phyloP scores from a whole-genome alignment of 2,113 vertebrate species.

The Lampris megalopsis region DNA sequence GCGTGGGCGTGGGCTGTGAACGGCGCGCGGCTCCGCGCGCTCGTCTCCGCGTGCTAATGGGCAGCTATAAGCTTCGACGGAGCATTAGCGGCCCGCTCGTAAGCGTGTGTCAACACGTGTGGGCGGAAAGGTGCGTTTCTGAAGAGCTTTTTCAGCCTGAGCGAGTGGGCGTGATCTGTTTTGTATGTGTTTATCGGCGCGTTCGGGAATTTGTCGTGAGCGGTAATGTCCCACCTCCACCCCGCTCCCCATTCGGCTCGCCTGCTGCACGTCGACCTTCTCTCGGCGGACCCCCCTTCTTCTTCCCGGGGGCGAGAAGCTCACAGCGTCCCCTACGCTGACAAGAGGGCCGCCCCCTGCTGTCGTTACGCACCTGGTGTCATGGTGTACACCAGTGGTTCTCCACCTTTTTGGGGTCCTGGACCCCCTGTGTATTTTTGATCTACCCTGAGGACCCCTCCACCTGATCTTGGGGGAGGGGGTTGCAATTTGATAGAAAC shows the following conservation, averaged over 20 bases:
- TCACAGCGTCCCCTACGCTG: too few relatives aligned
- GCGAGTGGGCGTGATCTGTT: slow-evolving; percentile 58
- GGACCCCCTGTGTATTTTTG: too few relatives aligned
- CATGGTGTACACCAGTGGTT: too few relatives aligned
- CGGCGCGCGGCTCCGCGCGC: slow-evolving; percentile 39
- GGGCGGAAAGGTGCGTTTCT: slow-evolving; percentile 77
- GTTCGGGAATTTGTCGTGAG: slow-evolving; percentile 60
- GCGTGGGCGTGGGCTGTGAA: slow-evolving; percentile 64
- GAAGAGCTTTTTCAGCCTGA: slow-evolving; percentile 77
- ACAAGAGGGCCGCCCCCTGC: too few relatives aligned
- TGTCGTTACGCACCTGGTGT: too few relatives aligned
- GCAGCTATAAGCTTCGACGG: slow-evolving; percentile 74
- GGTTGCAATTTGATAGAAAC: too few relatives aligned
- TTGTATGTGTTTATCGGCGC: slow-evolving; percentile 66
- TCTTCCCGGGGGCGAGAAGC: too few relatives aligned
- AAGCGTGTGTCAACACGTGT: slow-evolving; percentile 73
- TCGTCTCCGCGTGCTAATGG: slow-evolving; percentile 65
- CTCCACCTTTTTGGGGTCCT: too few relatives aligned
- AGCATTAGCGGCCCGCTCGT: slow-evolving; percentile 75
- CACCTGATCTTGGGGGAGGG: too few relatives aligned
- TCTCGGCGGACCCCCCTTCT: too few relatives aligned
- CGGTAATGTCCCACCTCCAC: neutral
- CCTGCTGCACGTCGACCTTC: neutral
- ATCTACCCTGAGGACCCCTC: too few relatives aligned
- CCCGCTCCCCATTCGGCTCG: neutral